Base-by-base conservation (phyloP, 2,888 invertebrate genomes). In the Troides aeacus region DNA sequence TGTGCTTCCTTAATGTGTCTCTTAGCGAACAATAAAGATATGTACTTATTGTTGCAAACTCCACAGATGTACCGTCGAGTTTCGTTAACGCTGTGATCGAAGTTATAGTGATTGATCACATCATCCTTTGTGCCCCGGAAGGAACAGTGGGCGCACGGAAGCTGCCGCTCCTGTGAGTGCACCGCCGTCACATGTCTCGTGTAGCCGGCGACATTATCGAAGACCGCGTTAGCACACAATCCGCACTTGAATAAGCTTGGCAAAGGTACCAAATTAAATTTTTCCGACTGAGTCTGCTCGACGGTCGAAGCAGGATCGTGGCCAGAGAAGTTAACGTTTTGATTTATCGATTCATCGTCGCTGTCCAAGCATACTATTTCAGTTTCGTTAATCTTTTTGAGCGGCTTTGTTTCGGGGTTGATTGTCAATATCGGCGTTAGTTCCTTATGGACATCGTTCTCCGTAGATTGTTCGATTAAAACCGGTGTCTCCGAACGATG, bases 341-440 rank as follows among this genome's bases (percentile, higher is more conserved):
- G 73, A 18, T 69, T 74, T 0, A 75, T 42, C 39, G 76, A 80
- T 3, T 91, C 92, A 1, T 92, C 92, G 42, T 93, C 92, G 67
- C 91, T 92, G 65, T 92, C 92, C 53, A 91, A 74, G 61, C 86
- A 87, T 39, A 78, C 76, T 18, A 88, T 81, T 0, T 86, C 74
- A 0, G 79, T 75, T 6, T 57, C 21, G 0, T 71, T 75, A 30
- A 57, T n/a, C n/a, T 74, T 75, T 24, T 71, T 68, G 2, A 72
- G 71, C 15, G 74, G 72, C 18, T 72, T 72, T 6, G 74, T 73
- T 6, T 60, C 69, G 10, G 78, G 75, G 73, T 86, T 86, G 1
- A 68, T 53, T 77, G 88, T 88, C 2, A 84, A 66, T 62, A 78
- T 73, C 2, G 78, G 76, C 12, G 77, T 75, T 17, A 71, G 17